These are phyloP conservation scores for Athetis lepigone DNA, from an alignment of 2,888 invertebrate species.

Conservation along the genomic window DNA sequence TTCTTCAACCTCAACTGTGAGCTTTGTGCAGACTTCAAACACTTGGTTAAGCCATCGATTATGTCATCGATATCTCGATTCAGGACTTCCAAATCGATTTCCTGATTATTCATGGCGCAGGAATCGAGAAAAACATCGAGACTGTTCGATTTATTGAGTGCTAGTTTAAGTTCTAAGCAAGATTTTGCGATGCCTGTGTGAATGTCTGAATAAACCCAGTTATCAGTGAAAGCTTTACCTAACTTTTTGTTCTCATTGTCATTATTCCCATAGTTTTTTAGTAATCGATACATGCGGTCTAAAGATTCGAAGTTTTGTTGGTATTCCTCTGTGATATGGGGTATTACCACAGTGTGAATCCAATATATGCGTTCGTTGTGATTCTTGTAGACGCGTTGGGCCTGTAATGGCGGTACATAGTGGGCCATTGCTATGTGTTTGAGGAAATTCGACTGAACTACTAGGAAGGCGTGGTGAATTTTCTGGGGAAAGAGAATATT, in stretches of 20 bases:
- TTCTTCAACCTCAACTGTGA: conserved; percentile 84
- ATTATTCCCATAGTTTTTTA: conserved; percentile 80
- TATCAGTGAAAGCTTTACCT: conserved; percentile 75
- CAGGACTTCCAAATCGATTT: conserved; percentile 78
- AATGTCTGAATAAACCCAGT: conserved; percentile 85
- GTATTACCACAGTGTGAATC: conserved; percentile 79
- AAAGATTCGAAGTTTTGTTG: conserved; percentile 76
- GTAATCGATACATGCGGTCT: conserved; percentile 83
- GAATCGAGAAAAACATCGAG: conserved; percentile 85
- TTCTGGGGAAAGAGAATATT: conserved; percentile 80
- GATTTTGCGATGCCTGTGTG: conserved; percentile 82
- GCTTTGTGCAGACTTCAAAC: conserved; percentile 77
- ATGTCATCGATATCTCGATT: conserved; percentile 83
- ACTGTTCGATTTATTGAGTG: conserved; percentile 79
- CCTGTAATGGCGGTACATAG: conserved; percentile 69
- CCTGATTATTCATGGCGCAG: conserved; percentile 81
- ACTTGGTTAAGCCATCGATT: conserved; percentile 80
- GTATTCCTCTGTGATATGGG: conserved; percentile 75
- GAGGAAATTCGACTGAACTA: conserved; percentile 84
- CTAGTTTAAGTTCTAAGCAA: conserved; percentile 81
- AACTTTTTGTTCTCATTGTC: conserved; percentile 74
- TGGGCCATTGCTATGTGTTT: conserved; percentile 85
- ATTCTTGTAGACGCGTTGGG: conserved; percentile 77
- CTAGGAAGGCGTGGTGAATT: conserved; percentile 87
- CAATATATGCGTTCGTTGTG: conserved; percentile 86